Evolutionary conservation across 2,113 vertebrate genomes (phyloP).

Genomic region (Xiphophorus hellerii): DNA sequence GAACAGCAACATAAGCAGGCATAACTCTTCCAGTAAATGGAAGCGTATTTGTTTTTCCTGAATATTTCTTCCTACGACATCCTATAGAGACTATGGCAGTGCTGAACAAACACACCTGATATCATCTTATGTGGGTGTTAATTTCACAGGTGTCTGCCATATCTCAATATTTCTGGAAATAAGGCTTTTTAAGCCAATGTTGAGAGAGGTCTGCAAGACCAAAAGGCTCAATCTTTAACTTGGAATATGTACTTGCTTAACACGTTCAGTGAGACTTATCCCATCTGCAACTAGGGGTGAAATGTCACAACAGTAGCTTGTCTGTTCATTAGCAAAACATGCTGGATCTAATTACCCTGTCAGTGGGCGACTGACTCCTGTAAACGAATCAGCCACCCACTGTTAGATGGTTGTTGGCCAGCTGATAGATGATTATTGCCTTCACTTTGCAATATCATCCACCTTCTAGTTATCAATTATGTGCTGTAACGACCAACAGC

Average conservation of each 20-base stretch:
- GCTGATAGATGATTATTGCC: conserved; percentile 42
- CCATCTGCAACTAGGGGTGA: conserved; percentile 9
- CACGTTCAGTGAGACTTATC: background rate
- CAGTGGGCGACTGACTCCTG: conserved; percentile 13
- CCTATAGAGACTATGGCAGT: background rate
- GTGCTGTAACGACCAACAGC: conserved; percentile 14
- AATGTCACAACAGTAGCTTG: background rate
- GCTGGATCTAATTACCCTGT: conserved; percentile 5
- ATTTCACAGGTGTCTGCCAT: background rate
- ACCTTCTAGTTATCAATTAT: conserved; percentile 45
- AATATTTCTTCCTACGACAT: background rate
- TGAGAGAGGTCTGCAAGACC: background rate
- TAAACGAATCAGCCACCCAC: conserved; percentile 39
- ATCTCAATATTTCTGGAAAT: conserved; percentile 13
- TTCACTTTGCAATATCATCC: conserved; percentile 41
- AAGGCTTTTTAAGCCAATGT: background rate
- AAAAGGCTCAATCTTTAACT: background rate
- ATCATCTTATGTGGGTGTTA: background rate
- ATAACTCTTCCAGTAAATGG: no score
- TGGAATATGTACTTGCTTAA: background rate
- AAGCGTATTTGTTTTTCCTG: no score
- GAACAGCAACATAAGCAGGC: no score
- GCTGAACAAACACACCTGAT: background rate
- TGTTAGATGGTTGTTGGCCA: conserved; percentile 22
- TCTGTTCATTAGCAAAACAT: background rate